Percentiles rank a stretch among this genome's conserved stretches.
Conservation (phyloP, 2,797 vertebrate genomes). For the Bothrops alternatus region DNA sequence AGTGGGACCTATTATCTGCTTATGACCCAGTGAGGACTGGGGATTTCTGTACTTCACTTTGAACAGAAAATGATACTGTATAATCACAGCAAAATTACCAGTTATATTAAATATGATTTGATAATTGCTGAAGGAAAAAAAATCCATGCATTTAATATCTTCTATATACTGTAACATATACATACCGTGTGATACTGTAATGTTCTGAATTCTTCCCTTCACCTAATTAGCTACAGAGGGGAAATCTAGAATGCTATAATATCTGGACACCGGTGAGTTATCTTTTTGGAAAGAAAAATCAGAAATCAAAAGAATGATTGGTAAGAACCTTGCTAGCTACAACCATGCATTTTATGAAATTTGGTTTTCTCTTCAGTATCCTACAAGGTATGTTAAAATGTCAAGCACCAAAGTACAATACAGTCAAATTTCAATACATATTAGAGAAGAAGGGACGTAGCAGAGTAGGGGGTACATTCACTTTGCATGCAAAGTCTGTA, state of each 20-base stretch:
- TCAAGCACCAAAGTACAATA: not conserved
- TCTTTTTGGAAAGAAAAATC: not conserved
- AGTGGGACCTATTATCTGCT: not conserved
- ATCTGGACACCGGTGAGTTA: not conserved
- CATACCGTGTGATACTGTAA: not conserved
- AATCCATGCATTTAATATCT: not conserved
- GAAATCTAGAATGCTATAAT: not conserved
- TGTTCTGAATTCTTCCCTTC: not conserved
- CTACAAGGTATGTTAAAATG: not conserved
- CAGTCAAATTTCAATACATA: not conserved
- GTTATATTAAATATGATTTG: not conserved
- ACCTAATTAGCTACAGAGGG: not conserved
- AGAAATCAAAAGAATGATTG: not conserved
- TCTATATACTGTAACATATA: not conserved
- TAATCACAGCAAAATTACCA: not conserved
- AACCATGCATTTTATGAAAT: not conserved
- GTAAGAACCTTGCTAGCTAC: not conserved
- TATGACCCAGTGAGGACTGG: not conserved
- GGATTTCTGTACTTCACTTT: no score
- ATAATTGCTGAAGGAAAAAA: not conserved
- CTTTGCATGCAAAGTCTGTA: not conserved
- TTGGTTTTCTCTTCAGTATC: not conserved
- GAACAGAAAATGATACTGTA: not conserved
- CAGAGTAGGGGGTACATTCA: not conserved
- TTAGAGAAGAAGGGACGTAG: not conserved